Conservation (phyloP, 2,888 invertebrate species). For the Blastobasis adustella region DNA sequence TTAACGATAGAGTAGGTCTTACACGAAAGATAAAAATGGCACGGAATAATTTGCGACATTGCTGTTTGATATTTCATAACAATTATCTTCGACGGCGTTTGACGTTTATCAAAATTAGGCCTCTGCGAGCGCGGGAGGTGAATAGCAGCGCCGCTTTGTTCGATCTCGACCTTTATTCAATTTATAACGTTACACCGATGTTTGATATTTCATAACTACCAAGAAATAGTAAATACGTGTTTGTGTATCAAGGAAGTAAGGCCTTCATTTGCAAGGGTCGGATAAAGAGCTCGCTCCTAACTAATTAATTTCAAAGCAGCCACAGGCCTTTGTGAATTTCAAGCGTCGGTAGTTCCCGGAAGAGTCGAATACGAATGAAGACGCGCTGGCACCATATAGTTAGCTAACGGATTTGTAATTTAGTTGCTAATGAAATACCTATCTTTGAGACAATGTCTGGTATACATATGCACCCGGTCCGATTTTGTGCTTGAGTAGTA, state of each 20-base stretch:
- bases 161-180: too few species aligned
- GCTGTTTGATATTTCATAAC: too few species aligned
- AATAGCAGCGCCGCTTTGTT: too few species aligned
- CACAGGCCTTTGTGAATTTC: constrained; percentile 67
- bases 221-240: constrained; percentile 1
- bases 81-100: too few species aligned
- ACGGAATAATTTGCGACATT: too few species aligned
- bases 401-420: constrained; percentile 48
- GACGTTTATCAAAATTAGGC: too few species aligned
- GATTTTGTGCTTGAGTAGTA: constrained; percentile 60
- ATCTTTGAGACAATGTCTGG: constrained; percentile 28
- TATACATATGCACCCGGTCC: constrained; percentile 47
- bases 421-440: constrained; percentile 53
- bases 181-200: too few species aligned
- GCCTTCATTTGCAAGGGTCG: constrained; percentile 51
- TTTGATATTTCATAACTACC: too few species aligned
- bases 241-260: constrained; percentile 50
- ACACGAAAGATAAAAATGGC: too few species aligned
- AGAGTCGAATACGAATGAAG: constrained; percentile 26
- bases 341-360: constrained; percentile 57
- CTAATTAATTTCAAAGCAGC: constrained; percentile 70
- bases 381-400: constrained; percentile 27
- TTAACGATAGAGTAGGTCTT: too few species aligned
- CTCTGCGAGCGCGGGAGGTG: too few species aligned
- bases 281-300: constrained; percentile 51